Conservation (phyloP, 2,797 vertebrate genomes). For the Heteromormyrus szaboi region DNA sequence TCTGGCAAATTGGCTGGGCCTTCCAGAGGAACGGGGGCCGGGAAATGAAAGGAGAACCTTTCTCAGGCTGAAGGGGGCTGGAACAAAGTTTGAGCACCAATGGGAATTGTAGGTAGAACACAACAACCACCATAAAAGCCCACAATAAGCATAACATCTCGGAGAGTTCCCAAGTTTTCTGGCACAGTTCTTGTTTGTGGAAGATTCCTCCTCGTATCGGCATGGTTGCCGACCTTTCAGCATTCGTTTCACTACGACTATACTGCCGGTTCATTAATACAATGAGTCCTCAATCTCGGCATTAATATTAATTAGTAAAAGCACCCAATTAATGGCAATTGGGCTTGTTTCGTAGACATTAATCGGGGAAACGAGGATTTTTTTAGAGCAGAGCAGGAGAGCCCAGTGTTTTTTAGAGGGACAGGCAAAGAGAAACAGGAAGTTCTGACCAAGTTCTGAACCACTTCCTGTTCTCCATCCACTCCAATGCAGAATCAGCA, state of each 20-base stretch:
- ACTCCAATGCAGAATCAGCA: neutral
- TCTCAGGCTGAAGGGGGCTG: neutral
- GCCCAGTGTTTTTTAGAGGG: neutral
- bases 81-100: neutral
- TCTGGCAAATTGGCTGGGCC: neutral
- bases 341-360: constrained; percentile 21
- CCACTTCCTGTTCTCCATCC: neutral
- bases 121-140: neutral
- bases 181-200: neutral
- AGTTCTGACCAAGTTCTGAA: neutral
- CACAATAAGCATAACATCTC: neutral
- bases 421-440: neutral
- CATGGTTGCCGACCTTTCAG: neutral
- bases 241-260: neutral
- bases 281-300: constrained; percentile 36
- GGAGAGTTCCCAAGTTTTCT: neutral
- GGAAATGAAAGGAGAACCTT: neutral
- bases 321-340: constrained; percentile 34
- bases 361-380: constrained; percentile 30
- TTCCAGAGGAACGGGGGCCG: neutral
- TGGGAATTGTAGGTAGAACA: neutral
- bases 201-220: too few relatives aligned
- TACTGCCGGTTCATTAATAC: neutral
- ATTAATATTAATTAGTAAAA: constrained; percentile 45
- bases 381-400: neutral